phyloP scores from a whole-genome alignment of 2,797 vertebrate genomes.

The Melanotaenia boesemani region DNA sequence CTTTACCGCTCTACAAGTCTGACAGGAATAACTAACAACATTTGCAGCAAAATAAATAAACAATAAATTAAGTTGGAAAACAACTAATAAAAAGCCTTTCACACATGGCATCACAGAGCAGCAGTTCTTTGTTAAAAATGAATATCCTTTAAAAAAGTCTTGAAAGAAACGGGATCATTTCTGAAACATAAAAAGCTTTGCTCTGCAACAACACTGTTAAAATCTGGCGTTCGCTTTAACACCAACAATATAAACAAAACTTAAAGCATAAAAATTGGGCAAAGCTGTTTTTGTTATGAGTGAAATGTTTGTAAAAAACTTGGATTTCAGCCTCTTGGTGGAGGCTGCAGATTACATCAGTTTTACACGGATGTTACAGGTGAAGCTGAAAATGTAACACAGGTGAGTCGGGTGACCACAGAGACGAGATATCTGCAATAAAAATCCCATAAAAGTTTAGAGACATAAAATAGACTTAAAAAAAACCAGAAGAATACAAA shows the following conservation, averaged over 20 bases:
- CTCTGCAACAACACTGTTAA: slow-evolving; percentile 1
- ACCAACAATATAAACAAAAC: not conserved
- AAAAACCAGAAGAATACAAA: not conserved
- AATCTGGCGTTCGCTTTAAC: not conserved
- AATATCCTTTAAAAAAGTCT: slow-evolving; percentile 2
- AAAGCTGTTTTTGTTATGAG: not conserved
- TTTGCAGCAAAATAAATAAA: slow-evolving; percentile 76
- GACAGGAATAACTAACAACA: slow-evolving; percentile 48
- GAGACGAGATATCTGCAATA: not conserved
- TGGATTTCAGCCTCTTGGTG: not conserved
- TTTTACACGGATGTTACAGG: not conserved
- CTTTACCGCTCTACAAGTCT: slow-evolving; percentile 18
- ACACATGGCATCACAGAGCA: slow-evolving; percentile 24
- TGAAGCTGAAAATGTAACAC: not conserved
- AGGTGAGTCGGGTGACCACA: not conserved
- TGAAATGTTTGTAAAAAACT: not conserved
- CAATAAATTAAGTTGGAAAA: slow-evolving; percentile 76
- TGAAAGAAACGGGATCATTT: not conserved
- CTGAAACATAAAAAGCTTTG: not conserved
- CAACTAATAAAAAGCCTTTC: slow-evolving; percentile 44
- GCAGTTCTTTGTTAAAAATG: slow-evolving; percentile 13
- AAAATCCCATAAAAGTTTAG: not conserved
- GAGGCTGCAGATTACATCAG: not conserved
- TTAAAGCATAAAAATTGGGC: slow-evolving; percentile 19
- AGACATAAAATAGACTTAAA: not conserved